Percentiles rank a stretch among this genome's conserved stretches.
Evolutionary conservation across 1,140 invertebrate species (phyloP).

Genomic region (Gryllus bimaculatus): DNA sequence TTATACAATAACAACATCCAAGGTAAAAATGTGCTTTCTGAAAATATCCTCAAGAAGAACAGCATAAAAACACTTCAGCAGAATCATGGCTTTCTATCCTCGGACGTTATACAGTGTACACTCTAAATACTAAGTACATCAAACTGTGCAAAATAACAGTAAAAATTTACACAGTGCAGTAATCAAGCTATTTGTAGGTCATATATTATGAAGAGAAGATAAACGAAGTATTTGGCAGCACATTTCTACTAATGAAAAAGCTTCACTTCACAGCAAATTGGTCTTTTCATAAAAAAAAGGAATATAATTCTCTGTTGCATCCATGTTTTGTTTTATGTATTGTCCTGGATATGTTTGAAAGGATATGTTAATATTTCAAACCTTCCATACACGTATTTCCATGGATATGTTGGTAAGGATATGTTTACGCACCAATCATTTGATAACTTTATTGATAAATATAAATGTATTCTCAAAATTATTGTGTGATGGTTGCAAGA

Average conservation of each 20-base stretch:
- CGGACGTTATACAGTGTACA: constrained; percentile 8
- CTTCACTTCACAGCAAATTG: background rate
- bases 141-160: constrained; percentile 12
- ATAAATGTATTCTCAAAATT: constrained; percentile 6
- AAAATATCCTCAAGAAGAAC: background rate
- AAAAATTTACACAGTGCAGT: constrained; percentile 11
- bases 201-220: background rate
- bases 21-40: constrained; percentile 6
- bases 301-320: background rate
- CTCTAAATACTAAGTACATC: background rate
- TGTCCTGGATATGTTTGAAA: background rate
- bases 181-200: background rate
- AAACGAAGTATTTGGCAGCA: background rate
- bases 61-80: constrained; percentile 4
- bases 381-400: background rate
- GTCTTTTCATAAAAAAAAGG: constrained; percentile 2
- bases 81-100: constrained; percentile 1
- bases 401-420: constrained; percentile 4
- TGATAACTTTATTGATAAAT: background rate
- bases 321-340: background rate
- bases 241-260: constrained; percentile 5
- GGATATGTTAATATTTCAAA: background rate
- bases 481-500: background rate
- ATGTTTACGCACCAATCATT: background rate
- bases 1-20: constrained; percentile 11